Percentiles rank a stretch among this genome's conserved stretches.
Conservation (phyloP, 1,140 invertebrate species). For the Spodoptera litura region DNA sequence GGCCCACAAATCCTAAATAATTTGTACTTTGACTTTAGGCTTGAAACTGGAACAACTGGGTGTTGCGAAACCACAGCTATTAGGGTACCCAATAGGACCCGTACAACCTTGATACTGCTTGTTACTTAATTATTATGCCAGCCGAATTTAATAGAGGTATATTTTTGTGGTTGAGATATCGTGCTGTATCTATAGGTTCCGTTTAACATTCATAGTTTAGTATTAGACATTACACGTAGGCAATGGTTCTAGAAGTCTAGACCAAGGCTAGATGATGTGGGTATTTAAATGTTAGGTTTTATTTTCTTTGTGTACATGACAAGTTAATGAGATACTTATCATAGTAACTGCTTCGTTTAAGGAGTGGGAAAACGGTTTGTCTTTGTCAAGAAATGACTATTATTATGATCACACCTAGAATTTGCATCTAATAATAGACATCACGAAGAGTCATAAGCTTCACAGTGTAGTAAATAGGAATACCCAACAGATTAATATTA, state of each 20-base stretch:
- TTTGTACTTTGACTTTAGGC: constrained; percentile 81
- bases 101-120: constrained; percentile 78
- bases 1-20: constrained; percentile 78
- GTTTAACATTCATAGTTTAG: constrained; percentile 30
- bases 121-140: constrained; percentile 85
- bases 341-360: no score
- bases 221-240: constrained; percentile 36
- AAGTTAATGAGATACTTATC: background rate
- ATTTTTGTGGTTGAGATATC: constrained; percentile 65
- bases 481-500: no score
- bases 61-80: constrained; percentile 80
- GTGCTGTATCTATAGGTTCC: constrained; percentile 43
- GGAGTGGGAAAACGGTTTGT: no score
- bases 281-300: background rate
- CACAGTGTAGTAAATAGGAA: no score
- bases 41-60: constrained; percentile 79
- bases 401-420: no score
- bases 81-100: constrained; percentile 75
- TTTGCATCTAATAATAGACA: no score
- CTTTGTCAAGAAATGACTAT: no score
- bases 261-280: constrained; percentile 21
- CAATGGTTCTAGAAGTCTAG: constrained; percentile 9
- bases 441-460: no score
- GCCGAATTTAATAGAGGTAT: constrained; percentile 81
- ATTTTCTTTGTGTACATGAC: background rate